phyloP scores from a whole-genome alignment of 2,888 invertebrate species.

The Anaspis maculata region DNA sequence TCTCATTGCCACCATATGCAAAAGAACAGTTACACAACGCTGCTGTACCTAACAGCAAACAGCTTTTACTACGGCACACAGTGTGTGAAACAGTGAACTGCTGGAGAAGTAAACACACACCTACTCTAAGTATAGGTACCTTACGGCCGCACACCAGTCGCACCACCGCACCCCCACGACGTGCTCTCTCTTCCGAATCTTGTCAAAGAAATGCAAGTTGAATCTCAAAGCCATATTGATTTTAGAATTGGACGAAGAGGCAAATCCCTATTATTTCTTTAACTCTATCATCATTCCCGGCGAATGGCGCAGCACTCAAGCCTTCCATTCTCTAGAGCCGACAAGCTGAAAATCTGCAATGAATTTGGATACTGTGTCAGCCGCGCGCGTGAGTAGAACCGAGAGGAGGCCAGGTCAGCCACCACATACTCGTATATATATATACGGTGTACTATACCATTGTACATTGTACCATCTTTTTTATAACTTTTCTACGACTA shows the following conservation, averaged over 20 bases:
- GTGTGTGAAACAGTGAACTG: neutral
- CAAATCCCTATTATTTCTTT: slow-evolving; percentile 42
- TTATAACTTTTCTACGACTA: no score
- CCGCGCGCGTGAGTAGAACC: slow-evolving; percentile 28
- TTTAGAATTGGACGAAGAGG: slow-evolving; percentile 37
- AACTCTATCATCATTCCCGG: slow-evolving; percentile 41
- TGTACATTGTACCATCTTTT: no score
- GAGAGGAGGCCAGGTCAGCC: slow-evolving; percentile 24
- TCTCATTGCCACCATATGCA: slow-evolving; percentile 8
- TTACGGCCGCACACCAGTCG: no score
- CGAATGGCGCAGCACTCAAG: slow-evolving; percentile 40
- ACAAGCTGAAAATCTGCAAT: slow-evolving; percentile 44
- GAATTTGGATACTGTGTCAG: slow-evolving; percentile 41
- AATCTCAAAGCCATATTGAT: slow-evolving; percentile 37
- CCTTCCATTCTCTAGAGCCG: slow-evolving; percentile 40
- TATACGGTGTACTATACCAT: slow-evolving; percentile 10
- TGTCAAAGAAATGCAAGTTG: slow-evolving; percentile 28
- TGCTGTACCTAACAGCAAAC: slow-evolving; percentile 6
- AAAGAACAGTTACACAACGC: slow-evolving; percentile 9
- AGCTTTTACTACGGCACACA: no score
- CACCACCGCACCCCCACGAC: no score
- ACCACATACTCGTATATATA: slow-evolving; percentile 16
- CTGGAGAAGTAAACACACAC: neutral
- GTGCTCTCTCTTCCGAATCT: slow-evolving; percentile 1
- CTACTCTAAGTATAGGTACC: no score